phyloP scores from a whole-genome alignment of 2,888 invertebrate genomes.

The Muscina levida region DNA sequence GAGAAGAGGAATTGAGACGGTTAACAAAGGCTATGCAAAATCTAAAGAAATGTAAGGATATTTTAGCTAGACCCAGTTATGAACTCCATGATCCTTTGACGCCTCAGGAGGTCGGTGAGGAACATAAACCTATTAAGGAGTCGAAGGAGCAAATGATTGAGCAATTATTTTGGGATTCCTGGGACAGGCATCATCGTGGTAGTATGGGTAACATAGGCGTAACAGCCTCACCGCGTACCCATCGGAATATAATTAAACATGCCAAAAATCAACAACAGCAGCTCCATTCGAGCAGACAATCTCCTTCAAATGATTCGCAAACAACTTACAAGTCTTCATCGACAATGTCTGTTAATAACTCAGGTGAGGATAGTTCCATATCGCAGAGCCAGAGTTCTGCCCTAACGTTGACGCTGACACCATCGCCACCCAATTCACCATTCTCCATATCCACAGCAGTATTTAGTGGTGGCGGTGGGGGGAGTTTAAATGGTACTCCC shows the following conservation, averaged over 20 bases:
- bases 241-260: constrained; percentile 72
- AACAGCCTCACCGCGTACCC: constrained; percentile 75
- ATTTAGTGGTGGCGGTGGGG: constrained; percentile 66
- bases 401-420: constrained; percentile 77
- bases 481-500: constrained; percentile 75
- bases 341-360: constrained; percentile 55
- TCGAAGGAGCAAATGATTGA: constrained; percentile 72
- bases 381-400: constrained; percentile 71
- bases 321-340: constrained; percentile 63
- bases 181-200: constrained; percentile 84
- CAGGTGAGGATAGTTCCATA: constrained; percentile 67
- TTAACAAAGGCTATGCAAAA: constrained; percentile 92
- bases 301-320: constrained; percentile 66
- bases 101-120: constrained; percentile 16
- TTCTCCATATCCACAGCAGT: constrained; percentile 69
- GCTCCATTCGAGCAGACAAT: constrained; percentile 60
- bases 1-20: constrained; percentile 90
- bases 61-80: constrained; percentile 65
- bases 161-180: constrained; percentile 94
- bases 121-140: constrained; percentile 54
- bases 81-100: constrained; percentile 39
- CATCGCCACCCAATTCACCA: constrained; percentile 79
- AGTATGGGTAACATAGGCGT: constrained; percentile 77
- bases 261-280: constrained; percentile 66
- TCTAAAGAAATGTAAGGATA: constrained; percentile 85